Evolutionary conservation across 2,797 vertebrate species (phyloP), one percentile per base, ranked within the genome.

Genomic region (Fringilla coelebs): DNA sequence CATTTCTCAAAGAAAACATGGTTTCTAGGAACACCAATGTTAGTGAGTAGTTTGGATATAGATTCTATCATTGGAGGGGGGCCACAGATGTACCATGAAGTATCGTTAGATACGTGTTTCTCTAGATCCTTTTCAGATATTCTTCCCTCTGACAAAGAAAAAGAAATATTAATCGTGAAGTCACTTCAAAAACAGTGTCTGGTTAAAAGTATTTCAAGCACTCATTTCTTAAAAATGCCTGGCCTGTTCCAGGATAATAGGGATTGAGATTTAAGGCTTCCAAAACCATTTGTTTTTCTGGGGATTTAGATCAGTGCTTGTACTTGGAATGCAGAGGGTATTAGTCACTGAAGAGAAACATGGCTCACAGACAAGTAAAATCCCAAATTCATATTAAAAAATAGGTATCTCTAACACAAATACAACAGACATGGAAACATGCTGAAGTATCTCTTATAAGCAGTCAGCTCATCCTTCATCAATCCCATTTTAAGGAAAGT

Each of bases 21-120:
- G 88, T 99, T 98, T 89, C 94, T 97, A 9, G 99, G 90, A 74
- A 99, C 97, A 34, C 98, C 98, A 15, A 98, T 87, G 40, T 95
- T 96, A 89, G 94, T 93, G 8, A 99, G 98, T 65, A 98, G 97
- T 93, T 97, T 96, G 88, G 99, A 99, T 96, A 99, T 87, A 8
- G 98, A 98, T 96, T 99, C 98, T 32, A 98, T 99, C 99, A 99
- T 99, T 18, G 99, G 98, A 45, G 99, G 99, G 19, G 99, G 99
- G 34, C 99, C 99, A 14, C 99, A 99, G 84, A 99, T 98, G 96
- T 98, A 99, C 97, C 99, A 99, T 88, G 99, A 96, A 61, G 98
- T 99, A 70, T 98, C 72, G 32, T 90, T 55, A 71, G 98, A 98
- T 73, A 99, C 92, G 3, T 97, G 98, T 77, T 97, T 94, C 95